Evolutionary conservation across 2,797 vertebrate species (phyloP).

Genomic region (Neomorphus geoffroyi): DNA sequence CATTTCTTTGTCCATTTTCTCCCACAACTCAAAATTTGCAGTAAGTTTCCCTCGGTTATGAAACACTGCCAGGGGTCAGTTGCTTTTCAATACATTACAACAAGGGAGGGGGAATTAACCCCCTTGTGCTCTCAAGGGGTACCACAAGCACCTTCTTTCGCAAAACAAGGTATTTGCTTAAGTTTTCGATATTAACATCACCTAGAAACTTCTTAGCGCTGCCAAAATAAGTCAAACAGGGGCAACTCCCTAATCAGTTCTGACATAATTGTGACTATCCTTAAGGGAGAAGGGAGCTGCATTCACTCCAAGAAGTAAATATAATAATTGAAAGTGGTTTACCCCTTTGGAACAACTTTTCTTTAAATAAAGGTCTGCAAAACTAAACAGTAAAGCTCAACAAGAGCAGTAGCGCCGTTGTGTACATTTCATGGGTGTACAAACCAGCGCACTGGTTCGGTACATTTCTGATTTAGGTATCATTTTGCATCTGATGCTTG

Average conservation of each 20-base stretch:
- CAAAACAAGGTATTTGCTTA: not conserved
- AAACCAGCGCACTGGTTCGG: not conserved
- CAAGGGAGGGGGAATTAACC: not conserved
- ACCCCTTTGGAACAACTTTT: not conserved
- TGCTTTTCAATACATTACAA: not conserved
- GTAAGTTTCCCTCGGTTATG: not conserved
- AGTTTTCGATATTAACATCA: not conserved
- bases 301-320: not conserved
- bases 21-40: not conserved
- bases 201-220: not conserved
- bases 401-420: not conserved
- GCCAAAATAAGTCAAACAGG: not conserved
- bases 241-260: not conserved
- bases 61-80: not conserved
- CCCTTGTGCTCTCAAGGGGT: not conserved
- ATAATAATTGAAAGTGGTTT: not conserved
- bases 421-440: rapidly evolving
- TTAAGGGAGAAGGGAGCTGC: not conserved
- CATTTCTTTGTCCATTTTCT: not conserved
- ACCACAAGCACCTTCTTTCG: not conserved
- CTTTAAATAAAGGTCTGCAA: not conserved
- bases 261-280: not conserved
- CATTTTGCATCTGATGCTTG: not conserved
- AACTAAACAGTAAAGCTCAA: not conserved
- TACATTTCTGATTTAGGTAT: not conserved